Evolutionary conservation across 2,888 invertebrate species (phyloP).

Genomic region (Anthrax anthrax): DNA sequence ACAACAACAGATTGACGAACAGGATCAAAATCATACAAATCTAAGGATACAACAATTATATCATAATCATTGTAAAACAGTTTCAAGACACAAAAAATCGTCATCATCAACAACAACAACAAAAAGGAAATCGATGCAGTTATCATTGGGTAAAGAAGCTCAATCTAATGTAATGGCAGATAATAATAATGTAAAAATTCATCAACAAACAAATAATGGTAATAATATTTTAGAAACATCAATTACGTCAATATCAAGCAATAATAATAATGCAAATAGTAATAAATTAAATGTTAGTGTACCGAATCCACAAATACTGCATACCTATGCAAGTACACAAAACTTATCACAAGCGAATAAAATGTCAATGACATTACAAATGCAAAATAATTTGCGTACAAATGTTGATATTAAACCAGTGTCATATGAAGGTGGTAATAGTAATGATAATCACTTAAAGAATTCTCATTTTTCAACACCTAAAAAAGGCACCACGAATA

Average conservation of each 20-base stretch:
- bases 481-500: conserved; percentile 25
- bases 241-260: not conserved
- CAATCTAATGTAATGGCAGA: conserved; percentile 3
- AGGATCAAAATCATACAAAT: conserved; percentile 12
- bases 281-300: no score
- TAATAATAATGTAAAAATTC: conserved; percentile 1
- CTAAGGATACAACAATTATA: conserved; percentile 21
- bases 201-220: not conserved
- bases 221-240: not conserved
- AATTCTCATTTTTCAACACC: conserved; percentile 14
- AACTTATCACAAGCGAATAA: conserved; percentile 8
- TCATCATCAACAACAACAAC: not conserved
- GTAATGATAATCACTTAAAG: no score
- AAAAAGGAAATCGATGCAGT: conserved; percentile 7
- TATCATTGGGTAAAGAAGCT: conserved; percentile 14
- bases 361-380: not conserved
- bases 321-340: conserved; percentile 12
- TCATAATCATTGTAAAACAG: conserved; percentile 19
- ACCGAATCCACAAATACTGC: conserved; percentile 7
- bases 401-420: no score
- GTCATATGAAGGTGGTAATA: no score
- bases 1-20: no score
- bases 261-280: conserved; percentile 6
- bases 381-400: no score
- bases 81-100: conserved; percentile 13